A percentile compares a stretch with the other conserved stretches of the same genome.
Conservation (phyloP, 2,113 vertebrate species). For the Natator depressus region DNA sequence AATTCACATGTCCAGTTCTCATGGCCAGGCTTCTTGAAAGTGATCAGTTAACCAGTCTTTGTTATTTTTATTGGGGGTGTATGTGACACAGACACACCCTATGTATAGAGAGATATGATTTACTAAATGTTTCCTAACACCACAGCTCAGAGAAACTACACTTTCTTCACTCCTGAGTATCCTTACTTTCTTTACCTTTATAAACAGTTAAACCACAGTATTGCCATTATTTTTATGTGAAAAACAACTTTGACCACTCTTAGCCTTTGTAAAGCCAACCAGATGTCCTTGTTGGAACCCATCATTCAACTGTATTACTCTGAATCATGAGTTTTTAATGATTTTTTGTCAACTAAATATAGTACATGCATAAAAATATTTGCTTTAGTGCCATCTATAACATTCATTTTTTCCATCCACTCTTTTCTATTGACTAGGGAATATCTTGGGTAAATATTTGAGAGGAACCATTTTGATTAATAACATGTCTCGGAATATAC, state of each 20-base stretch:
- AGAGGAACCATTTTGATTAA: slow-evolving; percentile 26
- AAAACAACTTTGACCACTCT: slow-evolving; percentile 55
- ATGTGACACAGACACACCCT: background rate
- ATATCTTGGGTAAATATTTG: slow-evolving; percentile 29
- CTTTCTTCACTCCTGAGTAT: background rate
- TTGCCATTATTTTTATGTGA: background rate
- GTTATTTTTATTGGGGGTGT: background rate
- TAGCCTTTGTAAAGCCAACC: slow-evolving; percentile 19
- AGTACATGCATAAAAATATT: slow-evolving; percentile 26
- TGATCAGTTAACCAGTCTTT: background rate
- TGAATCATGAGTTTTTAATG: slow-evolving; percentile 48
- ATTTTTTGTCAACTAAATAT: slow-evolving; percentile 48
- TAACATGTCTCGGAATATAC: background rate
- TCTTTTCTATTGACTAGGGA: background rate
- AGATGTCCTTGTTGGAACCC: slow-evolving; percentile 59
- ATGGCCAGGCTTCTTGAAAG: background rate
- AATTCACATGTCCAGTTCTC: background rate
- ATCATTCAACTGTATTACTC: slow-evolving; percentile 37
- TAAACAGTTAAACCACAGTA: background rate
- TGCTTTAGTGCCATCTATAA: slow-evolving; percentile 27
- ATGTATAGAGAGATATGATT: background rate
- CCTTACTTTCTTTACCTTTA: rapidly evolving
- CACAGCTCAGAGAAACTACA: background rate
- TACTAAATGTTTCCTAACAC: background rate
- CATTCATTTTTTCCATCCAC: slow-evolving; percentile 25